Evolutionary conservation across 1,140 invertebrate genomes (phyloP), one percentile per base, ranked within the genome.

Genomic region (Varroa destructor): DNA sequence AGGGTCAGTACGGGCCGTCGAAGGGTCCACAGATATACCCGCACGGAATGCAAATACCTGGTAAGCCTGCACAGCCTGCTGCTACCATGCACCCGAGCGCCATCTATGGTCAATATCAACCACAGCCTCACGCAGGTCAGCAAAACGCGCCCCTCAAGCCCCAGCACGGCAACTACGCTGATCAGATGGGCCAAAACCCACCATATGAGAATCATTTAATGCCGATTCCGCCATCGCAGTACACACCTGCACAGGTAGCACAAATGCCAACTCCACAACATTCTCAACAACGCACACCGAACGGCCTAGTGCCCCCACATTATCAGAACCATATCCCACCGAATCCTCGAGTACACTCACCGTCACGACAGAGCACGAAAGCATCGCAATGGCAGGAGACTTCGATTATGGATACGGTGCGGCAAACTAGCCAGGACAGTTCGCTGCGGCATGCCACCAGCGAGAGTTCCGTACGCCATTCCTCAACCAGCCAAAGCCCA

Each of bases 401-500:
- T 42, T 46, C 71, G 51, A 55, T 71, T 54, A 25, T 36, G 71
- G 42, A 40, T 61, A 43, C 57, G 42, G 57, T 61, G 37, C 42
- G 57, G 42, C 37, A 61, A 43, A 8, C 42, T 8, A 8, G 37
- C 42, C 42, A 43, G 42, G 57, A 40, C 42, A 40, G 37, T 8
- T 61, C 46, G 55, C 51, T 55, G 42, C 8, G 61, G 73, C 12
- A 51, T 51, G 43, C 40, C 72, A 36, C 37, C 71, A 71, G 74
- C 73, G 61, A 40, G 73, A 54, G 73, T 57, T 43, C 51, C 71
- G 25, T 72, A 73, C 79, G 71, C 74, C 73, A 6, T 80, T 77
- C 78, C 46, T 78, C 78, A n/a, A 79, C 3, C 77, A 51, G 46
- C 46, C 78, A 0, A 75, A 83, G 56, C 0, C 76, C 84, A 10